Conservation (phyloP, 2,797 vertebrate species). For the Eleutherodactylus coqui region DNA sequence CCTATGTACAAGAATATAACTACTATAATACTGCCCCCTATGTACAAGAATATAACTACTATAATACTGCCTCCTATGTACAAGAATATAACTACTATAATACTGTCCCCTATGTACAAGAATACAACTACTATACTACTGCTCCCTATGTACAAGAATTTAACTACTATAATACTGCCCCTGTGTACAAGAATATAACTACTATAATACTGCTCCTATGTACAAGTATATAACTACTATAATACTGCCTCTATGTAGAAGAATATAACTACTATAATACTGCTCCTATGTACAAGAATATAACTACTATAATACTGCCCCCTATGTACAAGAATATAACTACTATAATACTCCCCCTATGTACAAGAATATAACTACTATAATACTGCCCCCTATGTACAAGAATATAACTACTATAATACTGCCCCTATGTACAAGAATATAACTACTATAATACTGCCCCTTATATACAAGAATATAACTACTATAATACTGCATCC, state of each 20-base stretch:
- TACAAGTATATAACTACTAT: background rate
- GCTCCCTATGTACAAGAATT: background rate
- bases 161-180: background rate
- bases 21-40: background rate
- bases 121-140: background rate
- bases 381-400: background rate
- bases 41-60: background rate
- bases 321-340: background rate
- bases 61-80: background rate
- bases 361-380: background rate
- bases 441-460: slow-evolving; percentile 12
- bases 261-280: background rate
- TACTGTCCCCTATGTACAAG: slow-evolving; percentile 4
- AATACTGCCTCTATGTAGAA: background rate
- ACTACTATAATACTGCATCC: slow-evolving; percentile 1
- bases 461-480: background rate
- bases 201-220: background rate
- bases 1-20: background rate
- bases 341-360: background rate
- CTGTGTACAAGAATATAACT: background rate
- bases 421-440: background rate
- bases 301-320: background rate
- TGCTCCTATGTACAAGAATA: background rate
- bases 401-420: slow-evolving; percentile 13
- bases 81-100: slow-evolving; percentile 23